These are phyloP conservation scores for Drosophila neotestacea DNA, from an alignment of 2,888 invertebrate species.

Conservation along the genomic window DNA sequence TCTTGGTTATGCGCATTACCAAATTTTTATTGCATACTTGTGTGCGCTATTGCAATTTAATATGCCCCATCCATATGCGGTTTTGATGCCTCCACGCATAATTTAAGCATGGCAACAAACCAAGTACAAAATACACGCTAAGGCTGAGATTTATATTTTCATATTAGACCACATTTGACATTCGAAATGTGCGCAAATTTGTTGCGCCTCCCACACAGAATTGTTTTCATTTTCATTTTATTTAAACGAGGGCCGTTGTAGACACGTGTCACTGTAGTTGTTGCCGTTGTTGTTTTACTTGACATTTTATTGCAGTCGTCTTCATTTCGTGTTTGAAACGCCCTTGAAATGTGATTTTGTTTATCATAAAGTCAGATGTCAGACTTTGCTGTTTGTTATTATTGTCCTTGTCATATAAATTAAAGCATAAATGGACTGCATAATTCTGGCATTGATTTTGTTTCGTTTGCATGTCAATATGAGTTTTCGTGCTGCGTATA, in stretches of 20 bases:
- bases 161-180: slow-evolving; percentile 50
- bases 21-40: slow-evolving; percentile 82
- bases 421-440: slow-evolving; percentile 52
- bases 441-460: slow-evolving; percentile 61
- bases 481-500: slow-evolving; percentile 52
- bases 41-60: slow-evolving; percentile 82
- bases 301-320: slow-evolving; percentile 35
- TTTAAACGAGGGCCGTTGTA: slow-evolving; percentile 31
- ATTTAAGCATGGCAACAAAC: slow-evolving; percentile 53
- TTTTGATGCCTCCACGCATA: slow-evolving; percentile 74
- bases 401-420: slow-evolving; percentile 50
- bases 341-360: slow-evolving; percentile 49
- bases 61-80: slow-evolving; percentile 75
- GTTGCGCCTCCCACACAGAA: slow-evolving; percentile 28
- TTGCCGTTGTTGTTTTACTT: slow-evolving; percentile 7
- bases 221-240: slow-evolving; percentile 1
- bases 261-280: slow-evolving; percentile 44
- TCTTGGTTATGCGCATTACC: slow-evolving; percentile 72
- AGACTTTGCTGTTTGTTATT: neutral
- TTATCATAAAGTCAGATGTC: slow-evolving; percentile 50
- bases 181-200: slow-evolving; percentile 44
- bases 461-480: slow-evolving; percentile 56
- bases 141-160: slow-evolving; percentile 66
- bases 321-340: slow-evolving; percentile 39
- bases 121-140: slow-evolving; percentile 51